These are phyloP conservation scores for Bergia puertoricense DNA, from an alignment of 92 coral and sea anemone species.

Conservation along the genomic window DNA sequence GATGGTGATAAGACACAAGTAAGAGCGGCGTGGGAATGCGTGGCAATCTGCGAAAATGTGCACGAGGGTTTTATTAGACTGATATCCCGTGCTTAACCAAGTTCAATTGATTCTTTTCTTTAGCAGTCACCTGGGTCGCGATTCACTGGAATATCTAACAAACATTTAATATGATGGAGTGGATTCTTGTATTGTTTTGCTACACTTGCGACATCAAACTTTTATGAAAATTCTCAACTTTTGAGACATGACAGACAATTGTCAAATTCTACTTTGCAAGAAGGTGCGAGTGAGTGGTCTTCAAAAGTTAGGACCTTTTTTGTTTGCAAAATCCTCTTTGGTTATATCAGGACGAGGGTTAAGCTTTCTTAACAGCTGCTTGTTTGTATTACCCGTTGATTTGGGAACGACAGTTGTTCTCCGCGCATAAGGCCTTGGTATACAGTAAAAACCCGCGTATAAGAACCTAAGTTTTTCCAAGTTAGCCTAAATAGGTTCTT, in stretches of 20 bases:
- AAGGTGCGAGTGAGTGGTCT: background rate
- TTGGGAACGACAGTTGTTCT: too few relatives aligned
- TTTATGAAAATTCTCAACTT: background rate
- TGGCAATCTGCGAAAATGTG: background rate
- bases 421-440: background rate
- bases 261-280: background rate
- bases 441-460: too few relatives aligned
- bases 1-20: background rate
- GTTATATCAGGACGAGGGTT: background rate
- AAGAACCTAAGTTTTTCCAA: too few relatives aligned
- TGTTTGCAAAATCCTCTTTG: background rate
- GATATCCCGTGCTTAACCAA: background rate
- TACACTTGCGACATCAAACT: background rate
- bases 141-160: too few relatives aligned
- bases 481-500: too few relatives aligned
- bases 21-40: background rate
- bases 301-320: background rate
- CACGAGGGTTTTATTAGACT: background rate
- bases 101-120: too few relatives aligned
- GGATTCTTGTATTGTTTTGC: background rate
- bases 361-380: background rate
- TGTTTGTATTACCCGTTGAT: background rate
- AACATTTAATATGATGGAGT: background rate
- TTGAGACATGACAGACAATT: background rate
- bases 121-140: too few relatives aligned